phyloP scores from a whole-genome alignment of 2,113 vertebrate genomes.

The Lamprologus lemairii region DNA sequence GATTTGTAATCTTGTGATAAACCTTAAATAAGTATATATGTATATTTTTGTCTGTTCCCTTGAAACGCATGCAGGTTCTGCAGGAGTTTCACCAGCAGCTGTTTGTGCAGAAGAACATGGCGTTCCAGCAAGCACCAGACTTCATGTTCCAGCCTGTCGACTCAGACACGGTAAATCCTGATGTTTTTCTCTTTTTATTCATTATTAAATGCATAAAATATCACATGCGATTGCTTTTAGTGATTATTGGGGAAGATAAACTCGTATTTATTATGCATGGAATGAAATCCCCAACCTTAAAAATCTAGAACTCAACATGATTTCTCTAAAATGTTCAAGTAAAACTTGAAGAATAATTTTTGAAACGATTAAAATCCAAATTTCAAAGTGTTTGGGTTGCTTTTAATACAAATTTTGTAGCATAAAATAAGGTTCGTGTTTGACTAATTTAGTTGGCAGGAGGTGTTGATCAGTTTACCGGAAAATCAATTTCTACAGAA shows the following conservation, averaged over 20 bases:
- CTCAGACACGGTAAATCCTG: conserved; percentile 80
- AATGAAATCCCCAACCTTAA: neutral
- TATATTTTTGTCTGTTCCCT: neutral
- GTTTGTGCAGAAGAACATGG: conserved; percentile 83
- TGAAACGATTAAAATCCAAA: neutral
- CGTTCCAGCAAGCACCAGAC: conserved; percentile 78
- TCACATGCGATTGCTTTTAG: neutral
- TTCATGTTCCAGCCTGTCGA: conserved; percentile 88
- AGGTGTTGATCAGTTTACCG: neutral
- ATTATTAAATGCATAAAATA: neutral
- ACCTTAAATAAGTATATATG: neutral
- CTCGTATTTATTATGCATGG: neutral
- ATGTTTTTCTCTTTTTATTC: neutral
- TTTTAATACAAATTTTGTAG: neutral
- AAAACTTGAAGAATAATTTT: neutral
- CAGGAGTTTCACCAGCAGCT: conserved; percentile 87
- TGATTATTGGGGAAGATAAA: neutral
- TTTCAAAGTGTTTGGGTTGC: neutral
- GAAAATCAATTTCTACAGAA: neutral
- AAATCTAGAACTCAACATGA: neutral
- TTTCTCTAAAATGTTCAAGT: neutral
- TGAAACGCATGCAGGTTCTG: conserved; percentile 69
- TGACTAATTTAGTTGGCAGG: neutral
- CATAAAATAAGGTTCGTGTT: neutral
- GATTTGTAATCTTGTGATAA: neutral